Conservation (phyloP, 2,113 vertebrate species). For the Phoxinus phoxinus region DNA sequence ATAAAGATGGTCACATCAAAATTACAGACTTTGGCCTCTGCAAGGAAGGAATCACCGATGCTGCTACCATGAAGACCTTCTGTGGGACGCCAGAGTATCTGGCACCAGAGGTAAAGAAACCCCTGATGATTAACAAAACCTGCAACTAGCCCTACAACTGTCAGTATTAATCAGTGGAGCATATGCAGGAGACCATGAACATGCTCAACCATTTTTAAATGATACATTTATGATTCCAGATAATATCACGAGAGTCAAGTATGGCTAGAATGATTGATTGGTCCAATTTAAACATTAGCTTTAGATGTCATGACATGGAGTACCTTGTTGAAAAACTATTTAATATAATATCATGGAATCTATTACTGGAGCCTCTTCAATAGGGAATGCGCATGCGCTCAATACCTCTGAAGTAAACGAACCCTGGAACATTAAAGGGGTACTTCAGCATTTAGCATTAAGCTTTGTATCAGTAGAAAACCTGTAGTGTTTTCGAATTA, state of each 20-base stretch:
- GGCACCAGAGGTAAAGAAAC: constrained; percentile 87
- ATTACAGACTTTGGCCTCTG: constrained; percentile 98
- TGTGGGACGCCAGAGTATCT: constrained; percentile 97
- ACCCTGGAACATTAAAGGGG: too few species aligned
- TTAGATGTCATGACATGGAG: neutral
- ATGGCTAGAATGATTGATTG: neutral
- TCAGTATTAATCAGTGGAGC: neutral
- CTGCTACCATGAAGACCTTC: constrained; percentile 99
- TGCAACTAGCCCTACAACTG: neutral
- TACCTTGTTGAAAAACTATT: neutral
- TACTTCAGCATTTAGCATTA: too few species aligned
- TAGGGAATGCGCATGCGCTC: too few species aligned
- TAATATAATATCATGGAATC: too few species aligned
- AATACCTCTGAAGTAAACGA: too few species aligned
- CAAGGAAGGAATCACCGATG: constrained; percentile 98
- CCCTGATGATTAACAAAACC: constrained; percentile 11
- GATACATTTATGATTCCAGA: neutral
- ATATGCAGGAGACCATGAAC: neutral
- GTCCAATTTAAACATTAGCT: neutral
- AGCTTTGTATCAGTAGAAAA: too few species aligned
- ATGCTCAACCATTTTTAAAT: neutral
- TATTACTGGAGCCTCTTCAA: too few species aligned
- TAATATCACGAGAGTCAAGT: neutral
- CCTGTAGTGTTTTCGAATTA: too few species aligned
- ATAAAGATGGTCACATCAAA: constrained; percentile 98